Conservation (phyloP, 2,113 vertebrate species). For the Mormyrus lacerda region DNA sequence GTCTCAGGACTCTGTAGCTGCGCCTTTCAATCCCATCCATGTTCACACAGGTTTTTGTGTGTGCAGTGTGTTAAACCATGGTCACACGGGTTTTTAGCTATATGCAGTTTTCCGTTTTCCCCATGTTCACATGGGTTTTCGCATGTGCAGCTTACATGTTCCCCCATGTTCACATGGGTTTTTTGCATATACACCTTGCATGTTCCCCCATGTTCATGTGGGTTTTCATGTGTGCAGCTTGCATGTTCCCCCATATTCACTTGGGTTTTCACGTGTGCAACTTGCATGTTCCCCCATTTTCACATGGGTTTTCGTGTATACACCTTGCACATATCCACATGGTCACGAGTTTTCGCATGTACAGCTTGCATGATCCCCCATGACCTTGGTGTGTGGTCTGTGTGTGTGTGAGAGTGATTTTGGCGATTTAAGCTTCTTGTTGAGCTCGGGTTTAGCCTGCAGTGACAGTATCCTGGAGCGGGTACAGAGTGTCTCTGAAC, state of each 20-base stretch:
- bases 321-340: not conserved
- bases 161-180: too few relatives aligned
- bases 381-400: not conserved
- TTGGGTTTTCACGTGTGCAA: not conserved
- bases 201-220: not conserved
- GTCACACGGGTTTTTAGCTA: not conserved
- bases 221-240: not conserved
- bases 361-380: not conserved
- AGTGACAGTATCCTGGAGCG: not conserved
- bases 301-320: not conserved
- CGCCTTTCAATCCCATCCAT: not conserved
- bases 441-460: not conserved
- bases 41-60: not conserved
- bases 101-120: not conserved
- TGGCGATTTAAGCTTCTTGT: not conserved
- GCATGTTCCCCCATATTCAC: not conserved
- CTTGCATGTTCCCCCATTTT: not conserved
- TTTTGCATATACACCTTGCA: too few relatives aligned
- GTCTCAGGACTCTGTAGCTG: not conserved
- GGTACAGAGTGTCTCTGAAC: not conserved
- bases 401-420: not conserved
- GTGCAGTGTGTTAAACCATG: too few relatives aligned
- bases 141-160: not conserved
- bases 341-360: not conserved
- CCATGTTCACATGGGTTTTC: not conserved